Conservation (phyloP, 1,140 invertebrate genomes). For the Drosophila tsacasi region DNA sequence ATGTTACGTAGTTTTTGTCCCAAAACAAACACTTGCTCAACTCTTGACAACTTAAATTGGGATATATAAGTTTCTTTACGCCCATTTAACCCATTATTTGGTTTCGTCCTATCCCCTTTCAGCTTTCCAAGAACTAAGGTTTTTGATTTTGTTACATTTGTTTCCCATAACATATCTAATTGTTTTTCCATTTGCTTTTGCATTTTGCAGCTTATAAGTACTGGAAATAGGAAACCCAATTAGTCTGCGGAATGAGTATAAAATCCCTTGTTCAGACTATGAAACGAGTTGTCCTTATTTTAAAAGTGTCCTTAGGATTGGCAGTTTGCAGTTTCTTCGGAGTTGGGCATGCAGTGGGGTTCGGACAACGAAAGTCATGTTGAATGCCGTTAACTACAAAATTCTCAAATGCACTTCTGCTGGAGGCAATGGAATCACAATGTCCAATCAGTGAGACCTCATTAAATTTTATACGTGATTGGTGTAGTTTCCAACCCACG, state of each 20-base stretch:
- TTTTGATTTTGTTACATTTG: too few relatives aligned
- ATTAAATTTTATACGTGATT: conserved; percentile 72
- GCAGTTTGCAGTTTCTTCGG: background rate
- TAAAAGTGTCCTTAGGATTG: background rate
- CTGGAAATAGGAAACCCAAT: background rate
- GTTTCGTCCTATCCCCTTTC: too few relatives aligned
- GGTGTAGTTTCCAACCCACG: conserved; percentile 4
- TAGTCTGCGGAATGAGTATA: background rate
- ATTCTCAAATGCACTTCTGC: background rate
- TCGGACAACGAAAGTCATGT: background rate
- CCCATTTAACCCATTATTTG: too few relatives aligned
- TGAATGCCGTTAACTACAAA: background rate
- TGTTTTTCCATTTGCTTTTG: too few relatives aligned
- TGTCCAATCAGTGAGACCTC: conserved; percentile 66
- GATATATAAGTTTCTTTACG: too few relatives aligned
- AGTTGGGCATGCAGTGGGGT: background rate
- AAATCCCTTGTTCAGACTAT: background rate
- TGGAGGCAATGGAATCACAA: conserved; percentile 60
- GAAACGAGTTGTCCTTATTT: background rate
- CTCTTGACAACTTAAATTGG: too few relatives aligned
- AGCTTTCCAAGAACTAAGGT: too few relatives aligned
- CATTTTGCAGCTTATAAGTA: background rate
- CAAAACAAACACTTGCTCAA: too few relatives aligned
- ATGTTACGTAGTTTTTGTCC: too few relatives aligned
- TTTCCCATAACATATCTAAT: too few relatives aligned